phyloP scores from a whole-genome alignment of 2,888 invertebrate species.

The Chrysolina haemoptera region DNA sequence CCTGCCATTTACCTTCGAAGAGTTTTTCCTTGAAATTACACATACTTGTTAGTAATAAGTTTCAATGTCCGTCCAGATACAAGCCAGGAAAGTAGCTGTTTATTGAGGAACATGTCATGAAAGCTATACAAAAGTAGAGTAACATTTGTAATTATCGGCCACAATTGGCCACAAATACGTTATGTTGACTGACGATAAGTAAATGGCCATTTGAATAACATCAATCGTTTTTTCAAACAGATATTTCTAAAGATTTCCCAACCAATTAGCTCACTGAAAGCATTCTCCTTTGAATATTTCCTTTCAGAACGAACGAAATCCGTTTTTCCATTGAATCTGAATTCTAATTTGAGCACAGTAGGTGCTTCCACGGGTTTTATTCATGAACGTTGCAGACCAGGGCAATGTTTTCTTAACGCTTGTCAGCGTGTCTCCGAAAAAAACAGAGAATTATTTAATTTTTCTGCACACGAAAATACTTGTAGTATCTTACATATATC shows the following conservation, averaged over 20 bases:
- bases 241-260: constrained; percentile 45
- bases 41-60: too few relatives aligned
- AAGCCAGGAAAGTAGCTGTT: too few relatives aligned
- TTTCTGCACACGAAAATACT: too few relatives aligned
- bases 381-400: constrained; percentile 33
- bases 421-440: background rate
- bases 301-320: constrained; percentile 57
- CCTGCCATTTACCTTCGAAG: too few relatives aligned
- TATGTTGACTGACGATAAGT: background rate
- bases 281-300: constrained; percentile 49
- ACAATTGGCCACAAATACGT: background rate
- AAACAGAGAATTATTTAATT: background rate
- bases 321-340: constrained; percentile 58
- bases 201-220: background rate
- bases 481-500: too few relatives aligned
- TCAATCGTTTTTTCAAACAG: constrained; percentile 1
- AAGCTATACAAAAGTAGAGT: too few relatives aligned
- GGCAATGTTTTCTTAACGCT: constrained; percentile 33
- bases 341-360: constrained; percentile 58
- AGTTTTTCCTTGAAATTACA: too few relatives aligned
- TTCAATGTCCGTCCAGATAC: too few relatives aligned
- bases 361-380: constrained; percentile 51
- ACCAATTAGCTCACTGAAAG: constrained; percentile 53
- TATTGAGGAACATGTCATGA: too few relatives aligned
- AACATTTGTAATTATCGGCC: too few relatives aligned